These are phyloP conservation scores for Taeniopygia guttata DNA, from an alignment of 2,797 vertebrate genomes.

Conservation along the genomic window DNA sequence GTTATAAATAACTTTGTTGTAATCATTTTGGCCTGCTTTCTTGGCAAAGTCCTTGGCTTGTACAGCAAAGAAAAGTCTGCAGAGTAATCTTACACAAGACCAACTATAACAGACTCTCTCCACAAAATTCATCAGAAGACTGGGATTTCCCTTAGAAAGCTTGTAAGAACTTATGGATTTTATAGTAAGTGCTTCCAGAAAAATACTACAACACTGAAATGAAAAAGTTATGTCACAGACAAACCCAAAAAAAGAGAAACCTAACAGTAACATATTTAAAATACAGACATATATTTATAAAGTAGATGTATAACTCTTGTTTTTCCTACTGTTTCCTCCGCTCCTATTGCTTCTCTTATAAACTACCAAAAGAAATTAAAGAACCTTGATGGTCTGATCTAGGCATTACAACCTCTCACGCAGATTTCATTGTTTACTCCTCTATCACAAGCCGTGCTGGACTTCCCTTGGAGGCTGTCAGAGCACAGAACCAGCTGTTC, in stretches of 20 bases:
- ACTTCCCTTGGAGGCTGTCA: background rate
- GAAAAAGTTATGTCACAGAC: background rate
- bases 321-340: background rate
- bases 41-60: background rate
- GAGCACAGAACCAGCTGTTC: background rate
- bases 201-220: background rate
- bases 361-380: background rate
- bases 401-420: background rate
- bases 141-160: background rate
- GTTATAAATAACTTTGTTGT: constrained; percentile 8
- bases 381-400: background rate
- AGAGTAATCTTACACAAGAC: background rate
- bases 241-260: background rate
- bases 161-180: background rate
- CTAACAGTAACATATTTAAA: background rate
- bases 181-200: background rate
- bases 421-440: background rate
- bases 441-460: background rate
- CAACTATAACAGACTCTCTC: background rate
- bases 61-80: background rate
- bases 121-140: background rate
- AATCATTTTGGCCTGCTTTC: background rate
- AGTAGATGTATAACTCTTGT: background rate
- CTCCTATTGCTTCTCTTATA: background rate
- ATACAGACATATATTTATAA: background rate